Evolutionary conservation across 1,140 invertebrate species (phyloP).

Genomic region (Conopomorpha cramerella): DNA sequence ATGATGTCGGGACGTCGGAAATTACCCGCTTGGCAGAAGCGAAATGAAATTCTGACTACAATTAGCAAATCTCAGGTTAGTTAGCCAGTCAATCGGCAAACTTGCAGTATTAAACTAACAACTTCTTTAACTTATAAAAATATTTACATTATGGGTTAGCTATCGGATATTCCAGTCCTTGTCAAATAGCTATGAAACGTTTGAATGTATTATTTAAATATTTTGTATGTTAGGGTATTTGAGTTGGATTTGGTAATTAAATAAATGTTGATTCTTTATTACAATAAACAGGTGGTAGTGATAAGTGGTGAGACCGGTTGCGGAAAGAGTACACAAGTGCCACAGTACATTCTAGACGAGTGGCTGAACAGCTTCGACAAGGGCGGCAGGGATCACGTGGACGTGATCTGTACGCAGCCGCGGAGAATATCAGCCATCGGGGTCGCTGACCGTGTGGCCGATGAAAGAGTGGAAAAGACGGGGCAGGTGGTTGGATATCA

Average conservation of each 20-base stretch:
- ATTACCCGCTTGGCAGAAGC: slow-evolving; percentile 71
- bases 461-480: slow-evolving; percentile 82
- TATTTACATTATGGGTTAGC: too few relatives aligned
- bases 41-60: slow-evolving; percentile 67
- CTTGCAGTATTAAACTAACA: background rate
- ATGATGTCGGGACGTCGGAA: slow-evolving; percentile 66
- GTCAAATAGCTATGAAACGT: too few relatives aligned
- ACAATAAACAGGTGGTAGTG: slow-evolving; percentile 63
- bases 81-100: slow-evolving; percentile 1
- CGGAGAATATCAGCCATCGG: slow-evolving; percentile 90
- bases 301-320: slow-evolving; percentile 88
- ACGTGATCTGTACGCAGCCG: slow-evolving; percentile 92
- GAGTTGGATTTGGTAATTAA: too few relatives aligned
- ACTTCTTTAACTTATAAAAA: background rate
- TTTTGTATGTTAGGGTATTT: too few relatives aligned
- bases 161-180: too few relatives aligned
- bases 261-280: slow-evolving; percentile 2
- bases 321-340: slow-evolving; percentile 89
- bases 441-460: slow-evolving; percentile 86
- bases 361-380: slow-evolving; percentile 62
- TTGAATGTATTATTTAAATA: too few relatives aligned
- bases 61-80: slow-evolving; percentile 65
- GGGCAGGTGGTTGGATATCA: slow-evolving; percentile 66
- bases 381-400: slow-evolving; percentile 62
- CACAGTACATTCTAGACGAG: slow-evolving; percentile 89